phyloP scores from a whole-genome alignment of 2,888 invertebrate genomes.

The Erebia aethiops region DNA sequence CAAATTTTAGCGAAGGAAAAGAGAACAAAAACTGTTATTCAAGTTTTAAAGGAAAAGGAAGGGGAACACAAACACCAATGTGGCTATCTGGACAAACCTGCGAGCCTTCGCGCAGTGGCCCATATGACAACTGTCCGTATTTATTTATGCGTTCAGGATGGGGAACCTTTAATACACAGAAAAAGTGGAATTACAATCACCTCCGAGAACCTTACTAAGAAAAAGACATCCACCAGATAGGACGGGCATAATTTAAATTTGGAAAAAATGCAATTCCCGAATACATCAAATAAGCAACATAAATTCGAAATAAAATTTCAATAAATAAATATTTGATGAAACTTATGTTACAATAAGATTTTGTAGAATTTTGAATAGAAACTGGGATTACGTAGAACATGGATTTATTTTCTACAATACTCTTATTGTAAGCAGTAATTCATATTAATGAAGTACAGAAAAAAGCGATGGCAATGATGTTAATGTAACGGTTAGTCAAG shows the following conservation, averaged over 20 bases:
- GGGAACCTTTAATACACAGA: conserved; percentile 86
- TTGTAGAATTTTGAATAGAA: conserved; percentile 30
- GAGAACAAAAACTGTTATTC: conserved; percentile 38
- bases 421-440: conserved; percentile 59
- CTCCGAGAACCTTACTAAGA: conserved; percentile 45
- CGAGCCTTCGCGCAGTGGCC: conserved; percentile 86
- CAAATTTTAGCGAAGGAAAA: conserved; percentile 27
- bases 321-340: conserved; percentile 28
- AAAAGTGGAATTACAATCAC: conserved; percentile 70
- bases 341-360: conserved; percentile 41
- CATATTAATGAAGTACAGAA: conserved; percentile 43
- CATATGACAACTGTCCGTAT: conserved; percentile 86
- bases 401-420: conserved; percentile 41
- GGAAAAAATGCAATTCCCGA: conserved; percentile 48
- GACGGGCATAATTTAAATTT: conserved; percentile 54
- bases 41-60: conserved; percentile 66
- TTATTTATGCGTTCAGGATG: conserved; percentile 84
- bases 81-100: conserved; percentile 84
- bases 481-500: conserved; percentile 75
- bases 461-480: conserved; percentile 58
- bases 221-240: conserved; percentile 64
- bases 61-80: conserved; percentile 80
- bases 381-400: not conserved
- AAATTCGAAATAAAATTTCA: conserved; percentile 30
- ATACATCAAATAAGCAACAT: conserved; percentile 37